phyloP scores from a whole-genome alignment of 1,140 invertebrate species.

The Brachionus sp. region DNA sequence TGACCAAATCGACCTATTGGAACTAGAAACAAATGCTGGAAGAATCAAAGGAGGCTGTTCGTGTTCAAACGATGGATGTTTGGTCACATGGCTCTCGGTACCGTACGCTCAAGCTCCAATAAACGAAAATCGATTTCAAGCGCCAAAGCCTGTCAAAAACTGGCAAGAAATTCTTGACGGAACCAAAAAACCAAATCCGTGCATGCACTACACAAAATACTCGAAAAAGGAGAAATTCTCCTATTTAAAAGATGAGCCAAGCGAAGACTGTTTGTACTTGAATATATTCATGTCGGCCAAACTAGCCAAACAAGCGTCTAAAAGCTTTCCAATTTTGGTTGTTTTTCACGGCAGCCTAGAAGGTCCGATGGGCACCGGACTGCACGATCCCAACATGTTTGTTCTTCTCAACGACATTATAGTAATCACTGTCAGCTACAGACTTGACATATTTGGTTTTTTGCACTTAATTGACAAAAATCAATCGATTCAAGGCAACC shows the following conservation, averaged over 20 bases:
- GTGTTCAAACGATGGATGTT: not conserved
- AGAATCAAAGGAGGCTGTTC: not conserved
- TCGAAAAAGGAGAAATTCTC: not conserved
- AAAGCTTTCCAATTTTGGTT: conserved; percentile 73
- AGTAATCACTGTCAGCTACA: conserved; percentile 93
- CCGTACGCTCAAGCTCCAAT: conserved; percentile 47
- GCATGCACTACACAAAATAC: conserved; percentile 43
- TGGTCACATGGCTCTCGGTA: conserved; percentile 9
- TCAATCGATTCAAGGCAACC: conserved; percentile 77
- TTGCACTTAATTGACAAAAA: conserved; percentile 62
- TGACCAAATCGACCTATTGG: not conserved
- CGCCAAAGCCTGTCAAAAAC: not conserved
- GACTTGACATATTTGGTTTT: conserved; percentile 80
- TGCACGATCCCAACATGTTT: conserved; percentile 86
- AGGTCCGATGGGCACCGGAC: conserved; percentile 78
- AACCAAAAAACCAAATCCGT: conserved; percentile 26
- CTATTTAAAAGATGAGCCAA: not conserved
- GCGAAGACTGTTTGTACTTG: conserved; percentile 41
- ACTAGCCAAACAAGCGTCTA: not conserved
- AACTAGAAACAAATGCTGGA: not conserved
- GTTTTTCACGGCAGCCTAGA: conserved; percentile 94
- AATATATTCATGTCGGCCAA: not conserved
- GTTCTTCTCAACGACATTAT: conserved; percentile 86
- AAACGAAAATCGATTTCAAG: conserved; percentile 26
- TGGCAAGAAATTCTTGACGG: not conserved